Evolutionary conservation across 2,113 vertebrate species (phyloP), one percentile per base, ranked within the genome.

Genomic region (Bos taurus): DNA sequence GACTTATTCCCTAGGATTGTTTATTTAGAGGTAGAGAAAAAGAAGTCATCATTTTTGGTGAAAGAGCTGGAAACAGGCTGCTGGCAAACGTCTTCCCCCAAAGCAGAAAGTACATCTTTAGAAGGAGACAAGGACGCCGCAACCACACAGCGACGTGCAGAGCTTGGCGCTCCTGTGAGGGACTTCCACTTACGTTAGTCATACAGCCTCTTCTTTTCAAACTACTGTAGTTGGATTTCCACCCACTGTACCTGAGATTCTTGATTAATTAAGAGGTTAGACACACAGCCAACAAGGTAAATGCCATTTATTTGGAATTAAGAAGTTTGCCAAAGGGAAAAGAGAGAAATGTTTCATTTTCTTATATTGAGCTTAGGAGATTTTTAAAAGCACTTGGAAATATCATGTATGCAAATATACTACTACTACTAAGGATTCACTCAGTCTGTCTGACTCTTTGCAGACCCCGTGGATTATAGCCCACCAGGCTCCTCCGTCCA

Each of bases 381-480:
- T 74, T 90, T 96, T 96, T 57, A 30, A 33, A 87, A 88, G 48
- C 54, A 85, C 57, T 97, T 90, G 81, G 71, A 67, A 96, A 94
- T 56, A 48, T n/a, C 88, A 90, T 10, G 16, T 57, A 21, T 77
- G 43, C 67, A 82, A 93, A 62, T 86, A 62, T 67, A 28, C 5
- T 52, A 7, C 28, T 62, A 30, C 59, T 30, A 30, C 60, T 30
- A 62, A 62, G 60, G 13, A 62, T 62, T 30, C 59, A 30, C 59
- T 62, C 59, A 30, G 28, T 62, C 59, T 62, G 59, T 30, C 28
- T 30, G 13, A 30, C 59, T 62, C 59, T 62, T 3, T 30, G 59
- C 0, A 48, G 0, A 14, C 59, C 13, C 2, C 1, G 59, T 30
- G 59, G 59, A 15, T 28, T 62, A 6, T 30, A 62, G 28, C 6